Conservation (phyloP, 2,888 invertebrate species). For the Plagodis pulveraria region DNA sequence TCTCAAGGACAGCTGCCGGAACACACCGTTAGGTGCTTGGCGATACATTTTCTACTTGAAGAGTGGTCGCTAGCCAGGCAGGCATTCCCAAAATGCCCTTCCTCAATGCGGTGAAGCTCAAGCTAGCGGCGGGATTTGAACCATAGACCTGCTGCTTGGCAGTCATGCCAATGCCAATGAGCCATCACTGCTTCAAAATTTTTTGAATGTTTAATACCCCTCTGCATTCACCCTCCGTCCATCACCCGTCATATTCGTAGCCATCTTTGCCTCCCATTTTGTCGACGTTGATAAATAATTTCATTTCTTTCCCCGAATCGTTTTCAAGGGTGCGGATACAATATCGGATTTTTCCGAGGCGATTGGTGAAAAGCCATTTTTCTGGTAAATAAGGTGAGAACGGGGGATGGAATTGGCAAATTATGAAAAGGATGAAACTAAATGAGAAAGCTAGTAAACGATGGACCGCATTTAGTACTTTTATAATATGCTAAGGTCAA, state of each 20-base stretch:
- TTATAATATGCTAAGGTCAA: constrained; percentile 13
- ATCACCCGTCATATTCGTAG: constrained; percentile 31
- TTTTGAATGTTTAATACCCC: too few species aligned
- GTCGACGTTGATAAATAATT: constrained; percentile 74
- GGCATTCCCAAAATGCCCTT: too few species aligned
- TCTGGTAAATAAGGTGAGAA: constrained; percentile 35
- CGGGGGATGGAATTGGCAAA: constrained; percentile 27
- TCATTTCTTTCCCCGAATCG: constrained; percentile 63
- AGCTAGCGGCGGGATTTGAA: too few species aligned
- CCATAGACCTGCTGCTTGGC: too few species aligned
- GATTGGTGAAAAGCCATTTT: constrained; percentile 36
- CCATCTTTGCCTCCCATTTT: constrained; percentile 57
- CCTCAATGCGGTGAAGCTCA: too few species aligned
- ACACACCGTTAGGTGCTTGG: too few species aligned
- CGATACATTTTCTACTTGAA: too few species aligned
- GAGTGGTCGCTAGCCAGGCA: too few species aligned
- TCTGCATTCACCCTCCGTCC: constrained; percentile 26
- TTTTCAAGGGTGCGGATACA: constrained; percentile 37
- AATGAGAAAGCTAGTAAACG: constrained; percentile 22
- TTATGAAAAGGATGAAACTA: constrained; percentile 31
- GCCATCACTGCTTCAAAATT: too few species aligned
- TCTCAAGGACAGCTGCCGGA: too few species aligned
- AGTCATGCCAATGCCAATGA: too few species aligned
- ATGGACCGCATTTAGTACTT: constrained; percentile 13
- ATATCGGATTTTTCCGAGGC: constrained; percentile 30